Evolutionary conservation across 2,888 invertebrate genomes (phyloP), one percentile per base, ranked within the genome.

Genomic region (Danaus chrysippus): DNA sequence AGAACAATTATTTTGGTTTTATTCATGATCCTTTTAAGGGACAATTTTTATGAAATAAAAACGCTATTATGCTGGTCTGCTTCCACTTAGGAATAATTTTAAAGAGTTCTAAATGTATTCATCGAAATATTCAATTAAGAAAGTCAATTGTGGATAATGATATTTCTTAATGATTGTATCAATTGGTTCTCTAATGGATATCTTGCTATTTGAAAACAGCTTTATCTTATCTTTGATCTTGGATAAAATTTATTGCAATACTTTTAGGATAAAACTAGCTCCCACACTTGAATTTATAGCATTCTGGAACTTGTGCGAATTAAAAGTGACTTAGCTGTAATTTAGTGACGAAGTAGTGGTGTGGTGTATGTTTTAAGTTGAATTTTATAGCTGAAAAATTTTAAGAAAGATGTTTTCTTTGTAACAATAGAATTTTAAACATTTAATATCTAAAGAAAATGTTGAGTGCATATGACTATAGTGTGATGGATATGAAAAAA

Each of bases 211-310:
- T 71, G 69, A 69, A 71, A 71, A 72, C 71, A 73, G 74, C 69
- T 74, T 74, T 73, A 69, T 69, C 71, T 76, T 75, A 75, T 76
- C 75, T 74, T 72, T 73, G 73, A 71, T 75, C 73, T 71, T 71
- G 71, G 23, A 58, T 65, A 70, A 73, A 80, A 81, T 79, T 78
- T 81, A 80, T 81, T 58, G 72, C 68, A 57, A 69, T 67, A 66
- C 64, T 65, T 66, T 68, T 60, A 66, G 62, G 65, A 68, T 68
- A 64, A 59, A 62, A 53, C 66, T 67, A 64, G 58, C 62, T 68
- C 63, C 66, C 59, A 59, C 58, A 59, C 53, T 53, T 55, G 59
- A 68, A 68, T 68, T 64, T 69, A 66, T 69, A 59, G 62, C 62
- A 64, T 61, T 62, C 62, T 67, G 61, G 59, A 52, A 67, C 43